Evolutionary conservation across 2,888 invertebrate species (phyloP).

Genomic region (Tupiocoris notatus): DNA sequence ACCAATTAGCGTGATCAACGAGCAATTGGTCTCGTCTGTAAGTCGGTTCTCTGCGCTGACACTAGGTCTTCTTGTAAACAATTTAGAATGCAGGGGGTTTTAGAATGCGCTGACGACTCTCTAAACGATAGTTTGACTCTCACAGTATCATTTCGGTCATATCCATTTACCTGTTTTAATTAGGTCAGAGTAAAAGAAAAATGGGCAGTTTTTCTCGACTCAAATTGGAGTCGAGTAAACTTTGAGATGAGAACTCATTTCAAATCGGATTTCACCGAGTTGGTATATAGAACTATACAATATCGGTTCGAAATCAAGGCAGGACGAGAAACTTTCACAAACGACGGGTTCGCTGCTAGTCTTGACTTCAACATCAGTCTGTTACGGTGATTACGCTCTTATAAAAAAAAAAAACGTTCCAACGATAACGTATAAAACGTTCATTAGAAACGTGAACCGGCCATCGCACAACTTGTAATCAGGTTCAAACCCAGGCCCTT

Average conservation of each 20-base stretch:
- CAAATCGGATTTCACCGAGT: too few relatives aligned
- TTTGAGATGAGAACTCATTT: too few relatives aligned
- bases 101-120: too few relatives aligned
- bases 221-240: too few relatives aligned
- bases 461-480: not conserved
- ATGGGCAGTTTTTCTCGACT: too few relatives aligned
- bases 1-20: conserved; percentile 27
- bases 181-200: too few relatives aligned
- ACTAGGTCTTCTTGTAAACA: too few relatives aligned
- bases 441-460: not conserved
- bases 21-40: conserved; percentile 12
- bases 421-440: not conserved
- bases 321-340: not conserved
- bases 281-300: too few relatives aligned
- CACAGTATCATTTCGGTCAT: too few relatives aligned
- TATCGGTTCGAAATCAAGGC: not conserved
- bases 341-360: not conserved
- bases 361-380: not conserved
- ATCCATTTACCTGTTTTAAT: too few relatives aligned
- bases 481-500: not conserved
- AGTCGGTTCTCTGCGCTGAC: not conserved
- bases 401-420: not conserved
- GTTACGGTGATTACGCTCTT: not conserved
- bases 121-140: too few relatives aligned
- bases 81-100: too few relatives aligned